Percentiles rank a stretch among this genome's conserved stretches.
Evolutionary conservation across 2,888 invertebrate species (phyloP).

Genomic region (Drosophila cracens): DNA sequence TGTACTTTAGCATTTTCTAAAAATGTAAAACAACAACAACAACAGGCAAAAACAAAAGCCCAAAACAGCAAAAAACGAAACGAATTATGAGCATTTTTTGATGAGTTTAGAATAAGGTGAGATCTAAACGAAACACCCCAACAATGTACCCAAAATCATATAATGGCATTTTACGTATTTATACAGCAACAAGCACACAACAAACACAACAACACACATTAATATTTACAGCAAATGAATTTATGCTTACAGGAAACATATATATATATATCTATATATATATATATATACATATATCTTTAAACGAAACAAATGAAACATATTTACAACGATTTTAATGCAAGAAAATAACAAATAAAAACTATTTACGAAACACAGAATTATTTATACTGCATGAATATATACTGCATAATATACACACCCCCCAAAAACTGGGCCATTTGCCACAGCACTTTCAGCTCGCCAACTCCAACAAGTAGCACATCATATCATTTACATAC

Average conservation of each 20-base stretch:
- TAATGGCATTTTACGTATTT: slow-evolving; percentile 37
- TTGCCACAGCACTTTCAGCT: slow-evolving; percentile 35
- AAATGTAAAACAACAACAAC: slow-evolving; percentile 62
- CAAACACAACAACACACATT: slow-evolving; percentile 21
- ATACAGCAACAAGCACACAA: slow-evolving; percentile 33
- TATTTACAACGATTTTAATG: slow-evolving; percentile 80
- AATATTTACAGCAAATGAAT: slow-evolving; percentile 69
- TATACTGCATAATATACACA: slow-evolving; percentile 40
- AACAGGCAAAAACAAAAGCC: slow-evolving; percentile 19
- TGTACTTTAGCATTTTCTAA: slow-evolving; percentile 80
- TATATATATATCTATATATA: slow-evolving; percentile 13
- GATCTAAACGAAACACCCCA: slow-evolving; percentile 40
- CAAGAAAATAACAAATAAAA: slow-evolving; percentile 38
- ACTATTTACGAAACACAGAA: slow-evolving; percentile 61
- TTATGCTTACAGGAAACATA: slow-evolving; percentile 60
- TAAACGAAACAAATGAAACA: slow-evolving; percentile 44
- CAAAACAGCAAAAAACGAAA: slow-evolving; percentile 9
- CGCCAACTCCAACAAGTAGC: slow-evolving; percentile 49
- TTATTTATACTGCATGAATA: slow-evolving; percentile 72
- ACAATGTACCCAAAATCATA: slow-evolving; percentile 61
- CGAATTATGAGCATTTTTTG: slow-evolving; percentile 52
- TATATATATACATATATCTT: slow-evolving; percentile 29
- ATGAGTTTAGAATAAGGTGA: slow-evolving; percentile 27
- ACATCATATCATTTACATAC: slow-evolving; percentile 64
- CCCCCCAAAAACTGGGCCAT: slow-evolving; percentile 21